Conservation (phyloP, 2,113 vertebrate genomes). For the Tretioscincus oriximinensis region DNA sequence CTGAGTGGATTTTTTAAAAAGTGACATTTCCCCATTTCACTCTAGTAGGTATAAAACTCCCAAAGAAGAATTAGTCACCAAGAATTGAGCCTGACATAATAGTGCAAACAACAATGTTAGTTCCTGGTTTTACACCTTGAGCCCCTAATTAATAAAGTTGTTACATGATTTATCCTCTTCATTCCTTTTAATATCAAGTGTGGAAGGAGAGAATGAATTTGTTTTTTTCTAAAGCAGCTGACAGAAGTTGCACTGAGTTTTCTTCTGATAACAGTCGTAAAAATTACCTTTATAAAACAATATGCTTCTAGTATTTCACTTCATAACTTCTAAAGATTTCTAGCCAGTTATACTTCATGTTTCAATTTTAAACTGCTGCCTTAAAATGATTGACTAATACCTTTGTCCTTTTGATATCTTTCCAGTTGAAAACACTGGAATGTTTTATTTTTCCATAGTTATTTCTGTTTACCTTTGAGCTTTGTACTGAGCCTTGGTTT, state of each 20-base stretch:
- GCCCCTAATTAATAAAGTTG: too few relatives aligned
- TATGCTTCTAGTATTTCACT: background rate
- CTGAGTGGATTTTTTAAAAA: too few relatives aligned
- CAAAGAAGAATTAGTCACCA: too few relatives aligned
- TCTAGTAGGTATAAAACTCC: too few relatives aligned
- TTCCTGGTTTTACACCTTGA: too few relatives aligned
- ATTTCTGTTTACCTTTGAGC: constrained; percentile 32
- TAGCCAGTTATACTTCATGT: background rate
- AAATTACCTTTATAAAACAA: background rate
- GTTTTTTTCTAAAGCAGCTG: background rate
- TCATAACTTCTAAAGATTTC: background rate
- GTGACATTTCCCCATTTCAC: too few relatives aligned
- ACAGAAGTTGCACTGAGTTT: background rate
- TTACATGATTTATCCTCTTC: too few relatives aligned
- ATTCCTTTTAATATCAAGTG: too few relatives aligned
- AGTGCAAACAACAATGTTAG: too few relatives aligned
- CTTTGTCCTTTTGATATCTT: too few relatives aligned
- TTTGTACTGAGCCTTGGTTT: constrained; percentile 41
- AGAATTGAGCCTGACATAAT: too few relatives aligned
- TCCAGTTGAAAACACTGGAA: constrained; percentile 12
- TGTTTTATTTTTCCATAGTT: constrained; percentile 10
- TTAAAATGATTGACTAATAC: background rate
- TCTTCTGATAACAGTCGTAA: background rate
- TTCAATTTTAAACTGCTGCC: background rate
- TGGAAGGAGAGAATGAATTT: too few relatives aligned